phyloP scores from a whole-genome alignment of 1,140 invertebrate genomes.

The Lepeophtheirus salmonis region DNA sequence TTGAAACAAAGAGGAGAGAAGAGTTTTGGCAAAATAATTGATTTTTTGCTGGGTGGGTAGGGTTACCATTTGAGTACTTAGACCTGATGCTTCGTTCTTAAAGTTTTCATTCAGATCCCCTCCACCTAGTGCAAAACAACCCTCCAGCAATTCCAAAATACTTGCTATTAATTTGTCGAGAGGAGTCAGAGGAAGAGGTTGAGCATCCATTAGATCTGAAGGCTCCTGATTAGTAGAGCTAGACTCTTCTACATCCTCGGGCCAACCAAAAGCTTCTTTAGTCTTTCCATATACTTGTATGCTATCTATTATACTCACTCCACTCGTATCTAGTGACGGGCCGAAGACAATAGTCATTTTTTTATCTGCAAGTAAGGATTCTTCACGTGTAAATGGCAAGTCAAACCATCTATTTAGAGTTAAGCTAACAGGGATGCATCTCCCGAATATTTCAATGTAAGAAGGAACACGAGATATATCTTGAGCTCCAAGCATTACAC shows the following conservation, averaged over 20 bases:
- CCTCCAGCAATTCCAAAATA: conserved; percentile 53
- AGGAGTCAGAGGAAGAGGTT: conserved; percentile 30
- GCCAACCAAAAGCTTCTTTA: conserved; percentile 90
- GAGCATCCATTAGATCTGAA: conserved; percentile 4
- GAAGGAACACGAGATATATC: conserved; percentile 60
- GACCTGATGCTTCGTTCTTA: conserved; percentile 41
- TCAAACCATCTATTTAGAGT: conserved; percentile 79
- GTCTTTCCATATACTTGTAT: conserved; percentile 85
- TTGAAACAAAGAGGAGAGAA: conserved; percentile 56
- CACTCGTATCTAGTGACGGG: conserved; percentile 59
- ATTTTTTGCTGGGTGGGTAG: conserved; percentile 34
- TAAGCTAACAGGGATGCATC: conserved; percentile 50
- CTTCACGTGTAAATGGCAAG: conserved; percentile 77
- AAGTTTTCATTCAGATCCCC: conserved; percentile 2
- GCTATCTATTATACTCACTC: conserved; percentile 77
- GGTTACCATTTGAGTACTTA: conserved; percentile 57
- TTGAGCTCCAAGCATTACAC: conserved; percentile 67
- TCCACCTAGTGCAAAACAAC: conserved; percentile 33
- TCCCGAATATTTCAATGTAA: conserved; percentile 63
- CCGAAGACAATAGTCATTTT: conserved; percentile 74
- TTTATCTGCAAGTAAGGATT: conserved; percentile 80
- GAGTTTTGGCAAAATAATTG: conserved; percentile 32
- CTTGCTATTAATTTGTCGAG: conserved; percentile 45
- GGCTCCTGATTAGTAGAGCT: neutral
- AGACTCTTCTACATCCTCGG: conserved; percentile 72